phyloP scores from a whole-genome alignment of 2,888 invertebrate genomes.

The Siphlonurus alternatus region DNA sequence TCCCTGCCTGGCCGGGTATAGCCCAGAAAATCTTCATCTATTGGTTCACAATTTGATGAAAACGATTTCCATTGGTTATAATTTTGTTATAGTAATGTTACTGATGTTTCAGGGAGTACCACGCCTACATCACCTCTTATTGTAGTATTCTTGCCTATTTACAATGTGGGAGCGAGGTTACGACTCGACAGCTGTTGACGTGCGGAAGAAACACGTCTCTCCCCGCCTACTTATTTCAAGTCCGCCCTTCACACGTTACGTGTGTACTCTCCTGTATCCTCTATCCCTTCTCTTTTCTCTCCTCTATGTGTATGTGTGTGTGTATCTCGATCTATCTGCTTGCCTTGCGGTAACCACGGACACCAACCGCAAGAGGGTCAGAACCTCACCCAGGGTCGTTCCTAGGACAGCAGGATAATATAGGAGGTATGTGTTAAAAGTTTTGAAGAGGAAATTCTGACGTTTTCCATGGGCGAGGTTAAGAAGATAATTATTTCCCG shows the following conservation, averaged over 20 bases:
- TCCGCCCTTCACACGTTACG: not conserved
- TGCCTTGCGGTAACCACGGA: not conserved
- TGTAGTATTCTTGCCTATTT: not conserved
- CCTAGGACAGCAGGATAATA: not conserved
- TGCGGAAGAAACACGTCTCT: slow-evolving; percentile 2
- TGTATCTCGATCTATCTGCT: not conserved
- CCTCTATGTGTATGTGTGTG: no score
- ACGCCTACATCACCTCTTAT: not conserved
- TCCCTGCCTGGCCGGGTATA: slow-evolving; percentile 4
- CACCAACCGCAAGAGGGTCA: slow-evolving; percentile 3
- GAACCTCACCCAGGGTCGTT: slow-evolving; percentile 3
- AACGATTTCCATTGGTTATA: not conserved
- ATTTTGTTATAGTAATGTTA: not conserved
- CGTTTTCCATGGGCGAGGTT: slow-evolving; percentile 1
- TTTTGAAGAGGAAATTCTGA: not conserved
- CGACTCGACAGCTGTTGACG: slow-evolving; percentile 3
- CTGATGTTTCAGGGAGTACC: not conserved
- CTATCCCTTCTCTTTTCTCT: not conserved
- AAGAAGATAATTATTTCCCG: not conserved
- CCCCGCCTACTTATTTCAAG: not conserved
- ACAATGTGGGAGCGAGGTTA: not conserved
- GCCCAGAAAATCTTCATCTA: not conserved
- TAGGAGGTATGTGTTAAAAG: not conserved
- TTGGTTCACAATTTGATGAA: not conserved
- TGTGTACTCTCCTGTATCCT: not conserved